Conservation (phyloP, 2,797 vertebrate species). For the Leptodactylus fallax region DNA sequence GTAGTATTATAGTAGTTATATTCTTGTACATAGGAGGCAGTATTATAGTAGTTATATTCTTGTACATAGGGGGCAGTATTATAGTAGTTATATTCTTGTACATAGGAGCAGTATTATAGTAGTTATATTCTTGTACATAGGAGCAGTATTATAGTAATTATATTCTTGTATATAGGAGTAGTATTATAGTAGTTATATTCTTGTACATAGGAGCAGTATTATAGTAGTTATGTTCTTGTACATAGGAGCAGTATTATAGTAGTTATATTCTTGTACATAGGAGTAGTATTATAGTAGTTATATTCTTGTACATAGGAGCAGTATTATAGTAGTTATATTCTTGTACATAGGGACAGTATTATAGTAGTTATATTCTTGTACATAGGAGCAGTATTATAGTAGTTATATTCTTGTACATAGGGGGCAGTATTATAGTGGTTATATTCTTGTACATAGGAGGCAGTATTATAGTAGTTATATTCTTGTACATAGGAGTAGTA, state of each 20-base stretch:
- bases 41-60: constrained; percentile 6
- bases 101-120: constrained; percentile 4
- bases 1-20: neutral
- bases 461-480: neutral
- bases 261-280: constrained; percentile 13
- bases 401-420: constrained; percentile 11
- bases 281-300: constrained; percentile 3
- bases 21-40: neutral
- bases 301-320: constrained; percentile 7
- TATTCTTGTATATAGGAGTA: constrained; percentile 2
- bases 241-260: neutral
- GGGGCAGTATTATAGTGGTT: neutral
- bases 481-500: neutral
- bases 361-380: constrained; percentile 23
- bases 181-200: constrained; percentile 22
- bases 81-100: constrained; percentile 1
- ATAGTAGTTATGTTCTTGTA: constrained; percentile 13
- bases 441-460: neutral
- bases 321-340: constrained; percentile 31
- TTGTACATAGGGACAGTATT: constrained; percentile 10
- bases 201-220: constrained; percentile 6
- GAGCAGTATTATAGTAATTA: constrained; percentile 1
- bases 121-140: neutral
- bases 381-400: constrained; percentile 12
- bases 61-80: neutral